Base-by-base conservation (phyloP, 2,888 invertebrate species). In the Hanleya hanleyi region DNA sequence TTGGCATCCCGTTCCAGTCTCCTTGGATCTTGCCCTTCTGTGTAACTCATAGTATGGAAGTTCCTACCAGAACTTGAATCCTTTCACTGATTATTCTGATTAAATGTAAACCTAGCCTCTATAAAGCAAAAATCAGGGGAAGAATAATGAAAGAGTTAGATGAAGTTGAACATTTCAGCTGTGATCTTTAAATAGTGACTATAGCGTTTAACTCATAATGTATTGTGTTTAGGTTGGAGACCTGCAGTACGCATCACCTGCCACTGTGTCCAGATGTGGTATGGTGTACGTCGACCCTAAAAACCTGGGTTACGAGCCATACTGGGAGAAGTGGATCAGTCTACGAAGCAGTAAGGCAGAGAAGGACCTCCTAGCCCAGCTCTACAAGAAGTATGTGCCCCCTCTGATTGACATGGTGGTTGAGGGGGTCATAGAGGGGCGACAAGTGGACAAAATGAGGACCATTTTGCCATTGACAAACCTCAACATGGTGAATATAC, bases 201-300 rank as follows among this genome's bases (percentile, higher is more conserved):
- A n/a, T n/a, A n/a, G n/a, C n/a, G n/a, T n/a, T n/a, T n/a, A n/a
- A n/a, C n/a, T n/a, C n/a, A n/a, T n/a, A n/a, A n/a, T n/a, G n/a
- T n/a, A n/a, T 18, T 57, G 22, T 51, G 74, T 78, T 12, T 78
- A 94, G 94, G 96, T 97, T 35, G 96, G 95, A 1, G 95, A 97
- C 90, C 92, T 97, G 76, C 94, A 94, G 89, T 96, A 95, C 84
- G 97, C 97, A 0, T 97, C 97, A 0, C 97, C 97, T 0, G 97
- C 97, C 0, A 97, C 96, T 0, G 96, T 97, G 2, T 97, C 97
- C 0, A 92, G 97, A 70, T 96, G 96, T 9, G 97, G 97, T 38
- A 97, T 97, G 96, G 96, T 97, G 12, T 97, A 94, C 85, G 96
- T 97, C 0, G 97, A 97, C 86, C 96, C 97, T 0, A 96, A 96